These are phyloP conservation scores for Tyrannus savana DNA, from an alignment of 2,113 vertebrate genomes.

Conservation along the genomic window DNA sequence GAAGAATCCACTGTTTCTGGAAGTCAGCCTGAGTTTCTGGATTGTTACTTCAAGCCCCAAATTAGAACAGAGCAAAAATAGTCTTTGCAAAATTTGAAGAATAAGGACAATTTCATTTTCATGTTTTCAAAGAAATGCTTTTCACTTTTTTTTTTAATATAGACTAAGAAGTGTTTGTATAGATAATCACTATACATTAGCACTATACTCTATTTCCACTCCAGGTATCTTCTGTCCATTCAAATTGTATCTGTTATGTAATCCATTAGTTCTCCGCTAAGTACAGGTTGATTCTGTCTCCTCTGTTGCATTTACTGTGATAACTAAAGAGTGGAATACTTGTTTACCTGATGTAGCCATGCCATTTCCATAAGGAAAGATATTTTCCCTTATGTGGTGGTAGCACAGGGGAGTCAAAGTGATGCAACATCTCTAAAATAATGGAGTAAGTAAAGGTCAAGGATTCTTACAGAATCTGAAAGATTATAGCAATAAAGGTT, in stretches of 20 bases:
- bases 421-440: slow-evolving; percentile 4
- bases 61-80: background rate
- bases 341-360: background rate
- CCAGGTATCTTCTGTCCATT: background rate
- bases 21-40: background rate
- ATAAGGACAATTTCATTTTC: background rate
- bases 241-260: background rate
- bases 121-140: background rate
- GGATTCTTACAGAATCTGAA: slow-evolving; percentile 42
- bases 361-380: background rate
- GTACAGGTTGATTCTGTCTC: background rate
- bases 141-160: background rate
- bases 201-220: background rate
- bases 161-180: background rate
- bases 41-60: background rate
- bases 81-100: background rate
- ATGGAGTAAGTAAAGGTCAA: slow-evolving; percentile 31
- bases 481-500: slow-evolving; percentile 49
- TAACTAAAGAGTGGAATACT: background rate
- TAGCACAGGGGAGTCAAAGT: background rate
- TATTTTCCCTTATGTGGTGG: background rate
- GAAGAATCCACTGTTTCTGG: background rate
- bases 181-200: background rate
- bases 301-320: background rate
- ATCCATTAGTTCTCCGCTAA: background rate